Evolutionary conservation across 2,797 vertebrate species (phyloP), one percentile per base, ranked within the genome.

Genomic region (Hephaestus fuliginosus): DNA sequence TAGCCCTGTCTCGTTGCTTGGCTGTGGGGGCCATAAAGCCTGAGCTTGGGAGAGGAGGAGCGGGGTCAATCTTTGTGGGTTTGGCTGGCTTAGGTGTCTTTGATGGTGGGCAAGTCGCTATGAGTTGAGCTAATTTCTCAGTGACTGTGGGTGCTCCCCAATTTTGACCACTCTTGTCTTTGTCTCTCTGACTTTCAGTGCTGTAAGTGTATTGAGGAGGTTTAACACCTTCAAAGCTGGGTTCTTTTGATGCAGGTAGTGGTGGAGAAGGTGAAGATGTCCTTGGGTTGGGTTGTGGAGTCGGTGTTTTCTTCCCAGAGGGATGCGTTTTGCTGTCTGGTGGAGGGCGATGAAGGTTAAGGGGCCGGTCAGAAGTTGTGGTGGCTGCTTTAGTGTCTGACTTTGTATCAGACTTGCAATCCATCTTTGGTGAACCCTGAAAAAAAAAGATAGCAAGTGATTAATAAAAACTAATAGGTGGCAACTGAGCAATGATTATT

Each of bases 41-140:
- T 44, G 95, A 95, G 80, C 78, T 95, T 48, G 90, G 92, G 55
- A 92, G 88, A 66, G 94, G 56, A 76, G 93, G 78, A 52, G 84
- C 46, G 1, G 92, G 84, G 49, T 95, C 92, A 43, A 67, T 83
- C 81, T 96, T 96, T 66, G 89, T 64, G 60, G 94, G 93, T 95
- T 98, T 99, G 46, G 95, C 93, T 73, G 85, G 91, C 91, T 98
- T 99, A 90, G 97, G 96, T 94, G 96, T 97, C 96, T 99, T 99
- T 78, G 97, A 95, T 74, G 97, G 97, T 69, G 98, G 98, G 88
- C 98, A 99, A 72, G 96, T 99, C 49, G 97, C 97, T 87, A 99
- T 99, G 64, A 99, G 97, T 67, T 98, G 97, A 79, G 98, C 97
- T 87, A 99, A 92, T 90, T 99, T 99, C 84, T 99, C 98, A 30